phyloP scores from a whole-genome alignment of 2,113 vertebrate genomes.

The Pipa parva region DNA sequence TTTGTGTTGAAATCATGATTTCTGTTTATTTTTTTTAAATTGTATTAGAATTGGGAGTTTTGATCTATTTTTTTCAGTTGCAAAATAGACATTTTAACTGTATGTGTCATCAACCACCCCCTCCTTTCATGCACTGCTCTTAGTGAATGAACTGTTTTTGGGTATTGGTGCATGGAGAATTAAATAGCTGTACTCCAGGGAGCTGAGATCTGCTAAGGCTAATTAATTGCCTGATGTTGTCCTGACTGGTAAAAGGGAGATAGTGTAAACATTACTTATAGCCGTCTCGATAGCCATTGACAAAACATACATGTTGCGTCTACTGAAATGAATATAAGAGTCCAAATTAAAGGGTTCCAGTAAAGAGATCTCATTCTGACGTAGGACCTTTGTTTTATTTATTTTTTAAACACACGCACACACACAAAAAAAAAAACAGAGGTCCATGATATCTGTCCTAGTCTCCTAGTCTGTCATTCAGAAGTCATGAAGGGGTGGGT shows the following conservation, averaged over 20 bases:
- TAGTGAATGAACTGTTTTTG: too few species aligned
- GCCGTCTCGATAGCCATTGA: not conserved
- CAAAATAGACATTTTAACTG: too few species aligned
- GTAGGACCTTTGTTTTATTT: not conserved
- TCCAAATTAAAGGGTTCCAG: not conserved
- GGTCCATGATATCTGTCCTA: constrained; percentile 12
- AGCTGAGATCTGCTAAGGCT: not conserved
- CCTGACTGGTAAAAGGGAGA: not conserved
- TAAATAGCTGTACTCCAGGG: not conserved
- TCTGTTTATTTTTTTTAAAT: too few species aligned
- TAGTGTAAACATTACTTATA: not conserved
- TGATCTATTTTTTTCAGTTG: too few species aligned
- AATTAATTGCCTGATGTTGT: constrained; percentile 11
- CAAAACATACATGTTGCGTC: not conserved
- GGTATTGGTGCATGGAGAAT: constrained; percentile 9
- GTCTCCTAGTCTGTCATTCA: constrained; percentile 24
- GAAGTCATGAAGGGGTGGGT: constrained; percentile 33
- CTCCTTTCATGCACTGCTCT: too few species aligned
- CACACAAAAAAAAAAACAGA: too few species aligned
- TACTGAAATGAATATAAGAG: not conserved
- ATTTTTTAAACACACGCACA: constrained; percentile 3
- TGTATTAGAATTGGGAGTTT: too few species aligned
- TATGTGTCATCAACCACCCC: too few species aligned
- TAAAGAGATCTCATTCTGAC: not conserved
- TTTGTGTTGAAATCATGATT: too few species aligned